Evolutionary conservation across 2,797 vertebrate species (phyloP).

Genomic region (Sparus aurata): DNA sequence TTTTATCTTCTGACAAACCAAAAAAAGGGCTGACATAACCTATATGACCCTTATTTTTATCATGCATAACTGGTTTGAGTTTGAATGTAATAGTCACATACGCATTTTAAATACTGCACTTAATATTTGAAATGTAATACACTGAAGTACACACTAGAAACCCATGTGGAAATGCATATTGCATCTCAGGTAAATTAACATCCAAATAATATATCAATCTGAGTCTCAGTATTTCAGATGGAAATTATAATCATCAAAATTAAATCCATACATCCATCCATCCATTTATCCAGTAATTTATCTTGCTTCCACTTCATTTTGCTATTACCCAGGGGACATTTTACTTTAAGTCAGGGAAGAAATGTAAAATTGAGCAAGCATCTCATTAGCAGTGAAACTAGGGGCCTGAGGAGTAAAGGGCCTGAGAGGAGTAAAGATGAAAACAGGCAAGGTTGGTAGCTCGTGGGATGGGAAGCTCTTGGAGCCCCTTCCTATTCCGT

Average conservation of each 20-base stretch:
- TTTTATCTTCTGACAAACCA: neutral
- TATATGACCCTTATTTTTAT: neutral
- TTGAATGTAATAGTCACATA: neutral
- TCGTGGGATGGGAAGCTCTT: slow-evolving; percentile 67
- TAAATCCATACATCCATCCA: neutral
- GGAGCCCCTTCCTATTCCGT: slow-evolving; percentile 61
- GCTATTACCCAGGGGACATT: too few relatives aligned
- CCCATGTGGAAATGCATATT: neutral
- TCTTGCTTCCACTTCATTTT: neutral
- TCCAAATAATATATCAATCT: neutral
- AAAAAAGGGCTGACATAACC: neutral
- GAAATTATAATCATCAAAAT: slow-evolving; percentile 6
- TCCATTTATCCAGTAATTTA: neutral
- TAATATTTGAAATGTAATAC: neutral
- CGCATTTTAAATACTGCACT: neutral
- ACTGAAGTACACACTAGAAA: neutral
- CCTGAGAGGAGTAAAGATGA: slow-evolving; percentile 37
- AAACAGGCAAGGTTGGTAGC: slow-evolving; percentile 46
- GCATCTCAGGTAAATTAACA: neutral
- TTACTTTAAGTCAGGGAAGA: neutral
- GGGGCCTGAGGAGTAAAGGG: neutral
- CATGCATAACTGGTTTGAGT: neutral
- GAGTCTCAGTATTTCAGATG: neutral
- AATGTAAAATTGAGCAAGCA: slow-evolving; percentile 12
- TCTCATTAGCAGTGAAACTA: neutral